Evolutionary conservation across 2,113 vertebrate species (phyloP).

Genomic region (Prunella himalayana): DNA sequence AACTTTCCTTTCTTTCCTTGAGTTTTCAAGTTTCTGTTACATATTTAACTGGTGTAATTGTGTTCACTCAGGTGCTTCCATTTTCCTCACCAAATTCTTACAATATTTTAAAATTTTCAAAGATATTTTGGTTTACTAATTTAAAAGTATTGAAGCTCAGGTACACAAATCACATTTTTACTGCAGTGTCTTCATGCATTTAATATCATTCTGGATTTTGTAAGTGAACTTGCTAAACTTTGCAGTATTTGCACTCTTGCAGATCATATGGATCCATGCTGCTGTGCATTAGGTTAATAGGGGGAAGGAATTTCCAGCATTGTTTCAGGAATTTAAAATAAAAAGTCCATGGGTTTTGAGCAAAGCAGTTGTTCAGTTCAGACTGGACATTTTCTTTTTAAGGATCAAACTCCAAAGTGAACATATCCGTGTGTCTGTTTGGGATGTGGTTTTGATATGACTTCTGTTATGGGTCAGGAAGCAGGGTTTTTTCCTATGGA

Average conservation of each 20-base stretch:
- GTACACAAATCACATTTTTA: background rate
- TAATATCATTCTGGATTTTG: background rate
- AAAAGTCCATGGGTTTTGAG: background rate
- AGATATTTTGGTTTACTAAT: background rate
- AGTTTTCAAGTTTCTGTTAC: background rate
- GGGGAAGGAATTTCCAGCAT: background rate
- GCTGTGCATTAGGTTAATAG: background rate
- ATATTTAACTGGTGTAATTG: background rate
- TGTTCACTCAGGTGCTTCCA: background rate
- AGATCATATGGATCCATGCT: background rate
- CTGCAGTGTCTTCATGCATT: background rate
- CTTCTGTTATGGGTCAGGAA: background rate
- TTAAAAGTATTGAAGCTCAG: background rate
- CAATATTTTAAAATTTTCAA: background rate
- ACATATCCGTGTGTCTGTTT: accelerated
- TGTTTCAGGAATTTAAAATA: background rate
- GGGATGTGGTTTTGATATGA: background rate
- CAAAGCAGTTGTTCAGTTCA: background rate
- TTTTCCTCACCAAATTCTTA: background rate
- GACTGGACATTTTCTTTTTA: background rate
- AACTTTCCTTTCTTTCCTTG: background rate
- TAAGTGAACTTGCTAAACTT: background rate
- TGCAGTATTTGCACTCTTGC: background rate
- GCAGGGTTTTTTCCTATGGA: background rate
- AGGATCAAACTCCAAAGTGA: background rate